Percentiles rank a stretch among this genome's conserved stretches.
Evolutionary conservation across 2,888 invertebrate genomes (phyloP).

Genomic region (Hemicrepidius hirtus): DNA sequence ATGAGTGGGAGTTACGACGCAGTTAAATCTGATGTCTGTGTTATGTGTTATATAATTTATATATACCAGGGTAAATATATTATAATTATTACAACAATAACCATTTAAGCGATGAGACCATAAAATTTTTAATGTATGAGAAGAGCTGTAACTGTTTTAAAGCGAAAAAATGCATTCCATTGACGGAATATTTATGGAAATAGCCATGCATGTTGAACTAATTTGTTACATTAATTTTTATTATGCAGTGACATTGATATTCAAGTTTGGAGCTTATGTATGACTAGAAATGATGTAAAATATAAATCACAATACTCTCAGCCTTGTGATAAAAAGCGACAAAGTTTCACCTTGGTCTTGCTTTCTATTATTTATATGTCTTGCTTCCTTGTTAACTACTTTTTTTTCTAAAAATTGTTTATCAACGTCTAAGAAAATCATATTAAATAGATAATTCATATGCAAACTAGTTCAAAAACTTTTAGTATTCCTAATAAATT

Average conservation of each 20-base stretch:
- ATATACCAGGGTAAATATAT: conserved; percentile 45
- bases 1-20: conserved; percentile 54
- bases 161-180: not conserved
- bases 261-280: conserved; percentile 7
- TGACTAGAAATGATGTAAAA: not conserved
- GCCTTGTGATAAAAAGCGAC: conserved; percentile 7
- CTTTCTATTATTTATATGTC: not conserved
- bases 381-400: conserved; percentile 18
- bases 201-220: not conserved
- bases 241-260: conserved; percentile 9
- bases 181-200: conserved; percentile 2
- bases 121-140: conserved; percentile 33
- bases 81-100: conserved; percentile 54
- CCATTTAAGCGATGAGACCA: conserved; percentile 44
- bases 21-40: conserved; percentile 56
- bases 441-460: not conserved
- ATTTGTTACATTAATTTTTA: not conserved
- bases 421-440: conserved; percentile 10
- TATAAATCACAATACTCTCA: conserved; percentile 2
- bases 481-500: no score
- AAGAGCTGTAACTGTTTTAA: not conserved
- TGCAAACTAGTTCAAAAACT: no score
- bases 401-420: not conserved
- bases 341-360: conserved; percentile 18
- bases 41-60: conserved; percentile 56